Base-by-base conservation (phyloP, 2,888 invertebrate species). In the Drosophila limbata region DNA sequence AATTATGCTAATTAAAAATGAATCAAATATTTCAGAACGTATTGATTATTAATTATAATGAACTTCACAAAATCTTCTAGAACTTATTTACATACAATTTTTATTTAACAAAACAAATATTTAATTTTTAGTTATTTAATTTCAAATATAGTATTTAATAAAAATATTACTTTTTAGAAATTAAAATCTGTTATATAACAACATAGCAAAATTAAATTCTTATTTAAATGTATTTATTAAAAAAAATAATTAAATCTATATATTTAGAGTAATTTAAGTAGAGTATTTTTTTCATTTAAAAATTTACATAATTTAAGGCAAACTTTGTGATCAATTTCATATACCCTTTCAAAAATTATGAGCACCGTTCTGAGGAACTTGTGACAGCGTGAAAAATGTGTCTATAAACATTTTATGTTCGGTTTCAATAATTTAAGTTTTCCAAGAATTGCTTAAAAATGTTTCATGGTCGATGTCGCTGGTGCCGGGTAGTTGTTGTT, bases 381-480 rank as follows among this genome's bases (percentile, higher is more conserved):
- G 56, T 50, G 81, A 70, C 69, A 82, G 79, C 87, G 87, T 82
- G 73, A 84, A 84, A 73, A 83, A 81, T 85, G 62, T 59, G 63
- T 59, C 66, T 72, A 71, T 72, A 69, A 72, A 79, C 45, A 66
- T 79, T 75, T 68, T 35, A 75, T 44, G 77, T 44, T 75, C 72
- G 63, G 63, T 72, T 79, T 78, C 79, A 78, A 78, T 79, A 76
- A 78, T 71, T 67, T 75, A 37, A 63, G 71, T 75, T 79, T 82
- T 78, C 76, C 71, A 56, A 77, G 88, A 84, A 84, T 67, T 74
- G 67, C 59, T 76, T 66, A 65, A 73, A 69, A 73, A 67, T 82
- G 65, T 70, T 83, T 83, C 81, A 85, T 80, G 86, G 74, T 77
- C 72, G 70, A 13, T 68, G 77, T 52, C 73, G 63, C 28, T 48